Conservation (phyloP, 2,113 vertebrate species). For the Corydoras sp. region DNA sequence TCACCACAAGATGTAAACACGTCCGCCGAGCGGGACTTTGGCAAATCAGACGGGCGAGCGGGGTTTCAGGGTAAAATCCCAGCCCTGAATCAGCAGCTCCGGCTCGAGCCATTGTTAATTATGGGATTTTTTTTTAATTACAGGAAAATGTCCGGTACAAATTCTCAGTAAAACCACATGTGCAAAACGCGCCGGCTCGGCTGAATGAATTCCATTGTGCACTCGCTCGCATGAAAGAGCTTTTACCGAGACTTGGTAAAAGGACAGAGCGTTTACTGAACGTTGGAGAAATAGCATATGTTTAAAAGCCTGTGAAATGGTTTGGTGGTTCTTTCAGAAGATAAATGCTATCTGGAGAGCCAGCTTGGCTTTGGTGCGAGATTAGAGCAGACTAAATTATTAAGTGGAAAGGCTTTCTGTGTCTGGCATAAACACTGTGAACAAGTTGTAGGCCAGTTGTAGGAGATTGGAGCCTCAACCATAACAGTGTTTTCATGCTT, state of each 20-base stretch:
- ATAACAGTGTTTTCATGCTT: neutral
- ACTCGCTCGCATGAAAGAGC: slow-evolving; percentile 45
- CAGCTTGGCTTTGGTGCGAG: slow-evolving; percentile 20
- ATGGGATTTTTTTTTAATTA: slow-evolving; percentile 45
- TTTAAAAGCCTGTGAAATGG: slow-evolving; percentile 12
- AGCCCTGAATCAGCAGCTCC: slow-evolving; percentile 48
- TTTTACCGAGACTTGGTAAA: slow-evolving; percentile 39
- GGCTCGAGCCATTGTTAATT: slow-evolving; percentile 57
- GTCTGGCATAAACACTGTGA: neutral
- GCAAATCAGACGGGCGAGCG: slow-evolving; percentile 40
- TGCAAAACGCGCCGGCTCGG: slow-evolving; percentile 32
- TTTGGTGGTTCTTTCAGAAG: slow-evolving; percentile 4
- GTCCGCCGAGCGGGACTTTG: slow-evolving; percentile 22
- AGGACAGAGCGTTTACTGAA: slow-evolving; percentile 20
- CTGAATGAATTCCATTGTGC: slow-evolving; percentile 58
- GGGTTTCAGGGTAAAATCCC: slow-evolving; percentile 57
- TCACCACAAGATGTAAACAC: slow-evolving; percentile 4
- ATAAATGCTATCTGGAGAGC: slow-evolving; percentile 15
- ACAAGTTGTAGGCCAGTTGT: neutral
- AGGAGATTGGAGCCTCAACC: neutral
- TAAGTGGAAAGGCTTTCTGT: slow-evolving; percentile 14
- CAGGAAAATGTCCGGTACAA: slow-evolving; percentile 59
- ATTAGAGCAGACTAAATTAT: slow-evolving; percentile 29
- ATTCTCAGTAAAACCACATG: slow-evolving; percentile 41
- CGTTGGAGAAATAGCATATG: slow-evolving; percentile 11